These are phyloP conservation scores for Shinisaurus crocodilurus DNA, from an alignment of 2,113 vertebrate species.

Conservation along the genomic window DNA sequence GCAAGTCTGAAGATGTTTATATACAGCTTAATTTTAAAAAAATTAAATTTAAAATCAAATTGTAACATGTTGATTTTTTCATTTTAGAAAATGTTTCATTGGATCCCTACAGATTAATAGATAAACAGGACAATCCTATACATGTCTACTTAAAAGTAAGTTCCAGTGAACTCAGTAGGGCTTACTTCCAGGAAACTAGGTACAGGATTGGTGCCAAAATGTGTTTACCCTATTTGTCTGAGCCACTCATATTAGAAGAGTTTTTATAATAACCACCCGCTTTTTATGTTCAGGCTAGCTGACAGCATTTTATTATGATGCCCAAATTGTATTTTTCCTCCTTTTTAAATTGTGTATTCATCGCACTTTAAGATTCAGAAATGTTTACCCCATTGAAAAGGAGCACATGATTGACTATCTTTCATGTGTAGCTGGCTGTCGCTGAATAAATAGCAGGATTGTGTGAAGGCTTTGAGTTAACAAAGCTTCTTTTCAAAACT, in stretches of 20 bases:
- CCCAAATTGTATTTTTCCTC: background rate
- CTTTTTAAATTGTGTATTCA: background rate
- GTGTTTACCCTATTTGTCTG: background rate
- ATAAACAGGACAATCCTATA: background rate
- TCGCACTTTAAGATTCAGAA: background rate
- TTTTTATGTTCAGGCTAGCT: background rate
- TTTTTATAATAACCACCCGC: background rate
- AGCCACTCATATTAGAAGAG: background rate
- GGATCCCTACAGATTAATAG: background rate
- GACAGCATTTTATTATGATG: background rate
- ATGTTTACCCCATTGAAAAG: conserved; percentile 24
- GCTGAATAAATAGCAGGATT: conserved; percentile 7
- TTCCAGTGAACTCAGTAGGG: background rate
- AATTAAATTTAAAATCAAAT: background rate
- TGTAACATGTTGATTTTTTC: background rate
- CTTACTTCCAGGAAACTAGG: background rate
- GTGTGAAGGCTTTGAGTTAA: conserved; percentile 2
- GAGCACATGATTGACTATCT: conserved; percentile 4
- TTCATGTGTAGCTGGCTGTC: conserved; percentile 33
- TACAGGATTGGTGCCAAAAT: background rate
- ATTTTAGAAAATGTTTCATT: background rate
- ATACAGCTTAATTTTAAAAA: background rate
- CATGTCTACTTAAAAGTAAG: background rate
- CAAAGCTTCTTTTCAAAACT: conserved; percentile 8
- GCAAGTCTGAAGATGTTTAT: background rate